phyloP scores from a whole-genome alignment of 2,113 vertebrate species.

The Nesogale talazaci region DNA sequence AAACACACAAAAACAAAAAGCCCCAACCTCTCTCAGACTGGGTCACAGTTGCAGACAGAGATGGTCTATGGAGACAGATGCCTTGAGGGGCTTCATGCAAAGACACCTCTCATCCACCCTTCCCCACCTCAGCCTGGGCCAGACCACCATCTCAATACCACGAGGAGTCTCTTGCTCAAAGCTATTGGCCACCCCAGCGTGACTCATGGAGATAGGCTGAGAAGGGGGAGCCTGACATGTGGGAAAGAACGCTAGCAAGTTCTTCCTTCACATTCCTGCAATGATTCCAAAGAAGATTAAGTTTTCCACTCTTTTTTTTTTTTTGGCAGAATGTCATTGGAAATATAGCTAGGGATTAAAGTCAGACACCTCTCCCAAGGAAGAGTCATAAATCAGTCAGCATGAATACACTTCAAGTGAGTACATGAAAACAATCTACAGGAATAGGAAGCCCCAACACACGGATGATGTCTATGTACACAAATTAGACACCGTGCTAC shows the following conservation, averaged over 20 bases:
- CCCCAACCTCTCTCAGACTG: background rate
- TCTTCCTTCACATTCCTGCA: background rate
- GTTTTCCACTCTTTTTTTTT: slow-evolving; percentile 10
- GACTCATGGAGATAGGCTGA: background rate
- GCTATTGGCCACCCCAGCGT: background rate
- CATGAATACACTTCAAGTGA: background rate
- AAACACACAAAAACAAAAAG: background rate
- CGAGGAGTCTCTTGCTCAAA: background rate
- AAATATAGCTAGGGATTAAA: background rate
- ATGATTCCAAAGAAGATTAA: slow-evolving; percentile 10
- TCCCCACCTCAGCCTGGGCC: background rate
- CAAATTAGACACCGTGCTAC: background rate
- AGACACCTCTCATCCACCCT: too few species aligned
- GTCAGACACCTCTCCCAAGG: background rate
- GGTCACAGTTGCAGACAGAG: too few species aligned
- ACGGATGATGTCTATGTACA: background rate
- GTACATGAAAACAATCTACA: slow-evolving; percentile 29
- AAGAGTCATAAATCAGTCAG: background rate
- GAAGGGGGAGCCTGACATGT: background rate
- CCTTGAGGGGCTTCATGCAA: background rate
- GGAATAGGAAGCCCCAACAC: background rate
- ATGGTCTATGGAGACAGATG: fast-evolving
- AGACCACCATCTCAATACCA: background rate
- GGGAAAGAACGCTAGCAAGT: background rate
- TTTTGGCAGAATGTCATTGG: slow-evolving; percentile 8